Conservation (phyloP, 1,140 invertebrate genomes). For the Hylaeus volcanicus region DNA sequence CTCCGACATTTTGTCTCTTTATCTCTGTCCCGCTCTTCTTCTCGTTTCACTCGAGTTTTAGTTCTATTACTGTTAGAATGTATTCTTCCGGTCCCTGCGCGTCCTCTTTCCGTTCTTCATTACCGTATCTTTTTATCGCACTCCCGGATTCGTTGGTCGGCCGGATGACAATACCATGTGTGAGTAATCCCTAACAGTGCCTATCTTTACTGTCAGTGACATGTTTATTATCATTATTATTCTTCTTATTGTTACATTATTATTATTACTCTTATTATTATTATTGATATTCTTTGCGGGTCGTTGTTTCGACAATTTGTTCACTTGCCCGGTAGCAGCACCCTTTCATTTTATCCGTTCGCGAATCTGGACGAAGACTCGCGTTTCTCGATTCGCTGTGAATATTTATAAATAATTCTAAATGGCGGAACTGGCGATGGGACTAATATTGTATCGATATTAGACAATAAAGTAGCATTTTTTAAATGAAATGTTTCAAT, state of each 20-base stretch:
- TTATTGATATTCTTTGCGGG: neutral
- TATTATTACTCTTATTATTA: slow-evolving; percentile 32
- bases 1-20: slow-evolving; percentile 1
- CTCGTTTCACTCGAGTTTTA: slow-evolving; percentile 18
- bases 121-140: slow-evolving; percentile 74
- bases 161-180: slow-evolving; percentile 79
- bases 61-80: slow-evolving; percentile 33
- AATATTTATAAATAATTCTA: neutral
- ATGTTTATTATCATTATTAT: slow-evolving; percentile 48
- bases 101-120: slow-evolving; percentile 50
- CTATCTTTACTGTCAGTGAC: slow-evolving; percentile 66
- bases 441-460: too few relatives aligned
- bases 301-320: slow-evolving; percentile 44
- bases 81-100: slow-evolving; percentile 10
- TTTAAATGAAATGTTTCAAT: too few relatives aligned
- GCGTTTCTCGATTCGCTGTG: slow-evolving; percentile 11
- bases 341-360: slow-evolving; percentile 1
- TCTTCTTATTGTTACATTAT: slow-evolving; percentile 61
- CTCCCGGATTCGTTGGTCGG: slow-evolving; percentile 79
- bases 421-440: too few relatives aligned
- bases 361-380: slow-evolving; percentile 17
- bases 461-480: too few relatives aligned
- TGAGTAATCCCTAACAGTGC: slow-evolving; percentile 78
- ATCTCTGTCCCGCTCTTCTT: neutral
- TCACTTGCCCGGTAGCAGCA: slow-evolving; percentile 42